phyloP scores from a whole-genome alignment of 2,888 invertebrate genomes.

The Campaea margaritaria region DNA sequence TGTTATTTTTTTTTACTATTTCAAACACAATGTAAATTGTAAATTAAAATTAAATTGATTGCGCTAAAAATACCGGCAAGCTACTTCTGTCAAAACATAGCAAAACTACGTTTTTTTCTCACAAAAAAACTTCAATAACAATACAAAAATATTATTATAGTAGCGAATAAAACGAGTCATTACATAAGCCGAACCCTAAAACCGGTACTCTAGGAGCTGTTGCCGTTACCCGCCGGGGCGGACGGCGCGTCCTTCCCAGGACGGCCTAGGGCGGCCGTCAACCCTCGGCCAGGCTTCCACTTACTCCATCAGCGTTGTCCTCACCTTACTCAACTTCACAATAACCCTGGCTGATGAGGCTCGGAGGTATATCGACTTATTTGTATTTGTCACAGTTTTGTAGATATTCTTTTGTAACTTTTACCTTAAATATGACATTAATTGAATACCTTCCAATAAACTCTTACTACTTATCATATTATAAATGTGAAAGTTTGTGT shows the following conservation, averaged over 20 bases:
- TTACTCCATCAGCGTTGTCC: conserved; percentile 5
- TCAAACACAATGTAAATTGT: no score
- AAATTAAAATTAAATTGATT: no score
- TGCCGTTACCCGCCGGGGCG: conserved; percentile 37
- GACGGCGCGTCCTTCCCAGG: conserved; percentile 49
- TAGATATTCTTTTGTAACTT: neutral
- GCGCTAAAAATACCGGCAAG: no score
- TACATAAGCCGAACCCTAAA: conserved; percentile 8
- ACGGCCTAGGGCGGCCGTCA: conserved; percentile 37
- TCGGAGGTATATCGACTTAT: neutral
- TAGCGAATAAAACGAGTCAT: neutral
- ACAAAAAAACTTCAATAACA: no score
- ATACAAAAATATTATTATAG: neutral
- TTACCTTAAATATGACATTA: no score
- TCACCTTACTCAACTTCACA: conserved; percentile 6
- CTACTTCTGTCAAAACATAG: no score
- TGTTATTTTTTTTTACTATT: no score
- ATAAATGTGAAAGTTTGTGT: no score
- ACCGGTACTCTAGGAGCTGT: conserved; percentile 1
- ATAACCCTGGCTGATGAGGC: neutral
- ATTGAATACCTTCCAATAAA: no score
- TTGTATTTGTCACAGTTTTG: neutral
- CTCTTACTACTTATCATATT: no score
- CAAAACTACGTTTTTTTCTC: no score
- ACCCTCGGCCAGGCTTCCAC: conserved; percentile 14